Evolutionary conservation across 1,140 invertebrate genomes (phyloP), one percentile per base, ranked within the genome.

Genomic region (Vanessa tameamea): DNA sequence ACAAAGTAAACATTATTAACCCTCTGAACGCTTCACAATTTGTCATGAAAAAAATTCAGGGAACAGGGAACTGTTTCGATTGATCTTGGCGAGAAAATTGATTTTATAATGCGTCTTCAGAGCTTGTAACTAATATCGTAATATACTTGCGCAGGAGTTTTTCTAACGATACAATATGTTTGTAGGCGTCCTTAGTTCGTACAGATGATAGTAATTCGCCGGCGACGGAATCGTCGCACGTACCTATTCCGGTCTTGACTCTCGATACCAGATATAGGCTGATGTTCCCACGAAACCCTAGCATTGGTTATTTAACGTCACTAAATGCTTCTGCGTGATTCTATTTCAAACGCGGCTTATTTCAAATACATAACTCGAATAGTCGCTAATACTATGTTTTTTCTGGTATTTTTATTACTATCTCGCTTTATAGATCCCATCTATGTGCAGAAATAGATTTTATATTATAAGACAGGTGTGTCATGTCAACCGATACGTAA

Each of bases 311-410:
- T 71, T 78, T 78, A 53, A 66, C 68, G 53, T 74, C 72, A 70
- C 72, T 73, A 69, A 72, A 71, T 63, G 69, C 64, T 67, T 48
- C 76, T 78, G 72, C 76, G 76, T 78, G 76, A 78, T 73, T 72
- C 55, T 72, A 78, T 78, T 75, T 55, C 47, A 75, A 67, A 66
- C 55, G 67, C 61, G 55, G 55, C 55, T 14, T n/a, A 53, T 68
- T 48, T 48, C 50, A 48, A 68, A 57, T 55, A 55, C 65, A 12
- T 47, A 16, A 13, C 51, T 59, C 55, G 55, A 26, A 59, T 26
- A 16, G 23, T 43, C 37, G 9, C 55, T 59, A 59, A 59, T 59
- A 59, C 14, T 15, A n/a, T 51, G 48, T 43, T 51, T 51, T 51
- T 51, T 51, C 48, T 51, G 16, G 53, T 59, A n/a, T 59, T 59